These are phyloP conservation scores for Ispidina picta DNA, from an alignment of 2,797 vertebrate genomes.

Conservation along the genomic window DNA sequence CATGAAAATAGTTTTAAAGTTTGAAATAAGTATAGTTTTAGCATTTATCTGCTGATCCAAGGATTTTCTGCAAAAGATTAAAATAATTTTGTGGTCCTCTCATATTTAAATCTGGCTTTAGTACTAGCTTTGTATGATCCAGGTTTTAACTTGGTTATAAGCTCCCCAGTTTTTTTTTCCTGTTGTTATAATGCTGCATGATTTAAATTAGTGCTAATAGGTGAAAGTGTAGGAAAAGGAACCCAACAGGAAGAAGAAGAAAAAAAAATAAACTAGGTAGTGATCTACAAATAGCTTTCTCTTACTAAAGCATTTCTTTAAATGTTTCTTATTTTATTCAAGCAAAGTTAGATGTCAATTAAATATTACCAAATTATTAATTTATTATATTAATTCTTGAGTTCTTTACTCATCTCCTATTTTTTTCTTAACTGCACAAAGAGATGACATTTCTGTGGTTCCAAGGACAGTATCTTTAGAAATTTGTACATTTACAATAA, in stretches of 20 bases:
- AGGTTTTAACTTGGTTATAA: not conserved
- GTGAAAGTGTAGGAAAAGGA: not conserved
- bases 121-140: not conserved
- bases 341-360: not conserved
- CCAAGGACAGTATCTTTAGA: not conserved
- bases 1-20: constrained; percentile 68
- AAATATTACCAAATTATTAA: not conserved
- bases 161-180: not conserved
- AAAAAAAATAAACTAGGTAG: not conserved
- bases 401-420: not conserved
- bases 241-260: not conserved
- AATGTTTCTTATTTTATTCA: not conserved
- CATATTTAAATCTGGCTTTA: constrained; percentile 19
- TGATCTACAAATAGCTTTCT: not conserved
- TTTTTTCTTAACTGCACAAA: not conserved
- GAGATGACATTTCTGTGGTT: not conserved
- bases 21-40: constrained; percentile 65
- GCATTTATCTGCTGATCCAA: constrained; percentile 45
- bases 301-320: not conserved
- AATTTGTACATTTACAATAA: not conserved
- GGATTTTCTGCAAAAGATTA: constrained; percentile 27
- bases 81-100: constrained; percentile 15
- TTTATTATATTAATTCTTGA: not conserved
- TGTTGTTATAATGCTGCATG: not conserved
- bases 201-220: not conserved